Evolutionary conservation across 2,888 invertebrate species (phyloP).

Genomic region (Encarsia formosa): DNA sequence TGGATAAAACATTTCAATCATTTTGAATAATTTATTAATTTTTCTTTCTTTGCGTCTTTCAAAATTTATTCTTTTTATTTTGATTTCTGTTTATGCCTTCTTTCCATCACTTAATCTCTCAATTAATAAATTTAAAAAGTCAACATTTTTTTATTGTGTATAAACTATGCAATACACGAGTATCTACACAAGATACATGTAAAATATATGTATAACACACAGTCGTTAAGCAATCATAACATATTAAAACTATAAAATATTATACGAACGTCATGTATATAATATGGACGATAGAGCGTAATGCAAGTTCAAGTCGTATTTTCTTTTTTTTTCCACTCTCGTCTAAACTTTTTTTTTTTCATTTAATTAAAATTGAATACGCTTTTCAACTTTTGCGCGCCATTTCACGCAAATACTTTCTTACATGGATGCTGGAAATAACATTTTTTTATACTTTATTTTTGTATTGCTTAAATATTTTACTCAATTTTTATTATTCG

Average conservation of each 20-base stretch:
- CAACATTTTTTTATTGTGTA: slow-evolving; percentile 36
- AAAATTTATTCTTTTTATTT: slow-evolving; percentile 17
- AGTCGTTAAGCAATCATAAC: slow-evolving; percentile 33
- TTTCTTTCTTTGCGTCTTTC: slow-evolving; percentile 11
- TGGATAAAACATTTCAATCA: slow-evolving; percentile 14
- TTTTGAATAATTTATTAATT: too few relatives aligned
- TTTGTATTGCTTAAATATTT: slow-evolving; percentile 34
- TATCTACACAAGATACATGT: slow-evolving; percentile 45
- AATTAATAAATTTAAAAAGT: slow-evolving; percentile 29
- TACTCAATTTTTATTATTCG: slow-evolving; percentile 14
- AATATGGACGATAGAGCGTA: slow-evolving; percentile 39
- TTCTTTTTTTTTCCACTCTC: slow-evolving; percentile 10
- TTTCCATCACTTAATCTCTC: slow-evolving; percentile 1
- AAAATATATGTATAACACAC: slow-evolving; percentile 42
- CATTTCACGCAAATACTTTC: slow-evolving; percentile 36
- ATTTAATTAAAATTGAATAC: slow-evolving; percentile 13
- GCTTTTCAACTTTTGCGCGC: slow-evolving; percentile 28
- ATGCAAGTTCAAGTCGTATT: slow-evolving; percentile 20
- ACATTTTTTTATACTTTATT: slow-evolving; percentile 21
- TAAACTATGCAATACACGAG: slow-evolving; percentile 46
- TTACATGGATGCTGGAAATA: slow-evolving; percentile 35
- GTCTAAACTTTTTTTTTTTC: slow-evolving; percentile 19
- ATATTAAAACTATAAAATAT: slow-evolving; percentile 48
- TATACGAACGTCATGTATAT: slow-evolving; percentile 36
- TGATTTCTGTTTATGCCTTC: slow-evolving; percentile 19